Percentiles rank a stretch among this genome's conserved stretches.
Conservation (phyloP, 2,797 vertebrate genomes). For the Masticophis lateralis region DNA sequence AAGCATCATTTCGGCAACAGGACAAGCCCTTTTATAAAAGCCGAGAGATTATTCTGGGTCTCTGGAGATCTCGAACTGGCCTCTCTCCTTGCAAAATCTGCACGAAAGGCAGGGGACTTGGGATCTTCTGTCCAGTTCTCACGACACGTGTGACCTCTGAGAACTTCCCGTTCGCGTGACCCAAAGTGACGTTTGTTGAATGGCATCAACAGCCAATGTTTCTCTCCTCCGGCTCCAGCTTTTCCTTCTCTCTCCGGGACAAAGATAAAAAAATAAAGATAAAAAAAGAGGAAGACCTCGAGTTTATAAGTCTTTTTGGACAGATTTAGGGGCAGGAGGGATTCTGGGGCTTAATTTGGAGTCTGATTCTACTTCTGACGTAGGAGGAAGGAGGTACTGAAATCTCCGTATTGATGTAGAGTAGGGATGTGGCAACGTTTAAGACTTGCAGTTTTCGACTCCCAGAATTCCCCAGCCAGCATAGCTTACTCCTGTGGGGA, state of each 20-base stretch:
- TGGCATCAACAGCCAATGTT: not conserved
- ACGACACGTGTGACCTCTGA: not conserved
- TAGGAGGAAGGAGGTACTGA: not conserved
- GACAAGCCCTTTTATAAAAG: not conserved
- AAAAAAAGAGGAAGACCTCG: not conserved
- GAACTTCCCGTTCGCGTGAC: not conserved
- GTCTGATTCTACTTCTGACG: not conserved
- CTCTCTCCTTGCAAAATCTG: not conserved
- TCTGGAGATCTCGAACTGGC: not conserved
- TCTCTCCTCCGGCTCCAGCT: not conserved
- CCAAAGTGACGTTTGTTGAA: not conserved
- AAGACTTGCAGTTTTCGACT: not conserved
- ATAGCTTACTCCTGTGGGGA: too few species aligned
- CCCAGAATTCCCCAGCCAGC: not conserved
- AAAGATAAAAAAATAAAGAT: not conserved
- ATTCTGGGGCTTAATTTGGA: not conserved
- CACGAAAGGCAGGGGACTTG: not conserved
- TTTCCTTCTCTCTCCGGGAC: not conserved
- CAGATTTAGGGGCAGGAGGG: not conserved
- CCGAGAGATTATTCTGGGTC: not conserved
- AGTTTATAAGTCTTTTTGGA: not conserved
- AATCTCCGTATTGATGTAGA: not conserved
- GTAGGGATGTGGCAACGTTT: not conserved
- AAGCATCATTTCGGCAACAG: not conserved
- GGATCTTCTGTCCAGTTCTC: not conserved